A percentile compares a stretch with the other conserved stretches of the same genome.
Conservation (phyloP, 2,797 vertebrate genomes). For the Furcifer pardalis region DNA sequence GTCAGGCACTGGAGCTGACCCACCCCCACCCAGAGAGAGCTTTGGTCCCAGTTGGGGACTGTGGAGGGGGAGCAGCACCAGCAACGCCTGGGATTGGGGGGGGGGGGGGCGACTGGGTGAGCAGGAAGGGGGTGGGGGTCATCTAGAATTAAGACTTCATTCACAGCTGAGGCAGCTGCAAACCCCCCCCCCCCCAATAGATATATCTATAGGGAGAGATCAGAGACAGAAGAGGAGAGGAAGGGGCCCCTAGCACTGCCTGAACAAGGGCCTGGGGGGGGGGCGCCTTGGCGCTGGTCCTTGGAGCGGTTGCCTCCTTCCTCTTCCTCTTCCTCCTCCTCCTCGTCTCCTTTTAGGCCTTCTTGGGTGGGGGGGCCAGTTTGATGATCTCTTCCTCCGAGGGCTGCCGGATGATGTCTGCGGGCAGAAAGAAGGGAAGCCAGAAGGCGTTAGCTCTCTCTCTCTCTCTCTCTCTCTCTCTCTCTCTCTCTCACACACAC, state of each 20-base stretch:
- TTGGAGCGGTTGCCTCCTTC: slow-evolving; percentile 26
- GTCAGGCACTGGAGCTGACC: too few species aligned
- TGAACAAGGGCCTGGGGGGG: slow-evolving; percentile 30
- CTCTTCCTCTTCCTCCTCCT: slow-evolving; percentile 1
- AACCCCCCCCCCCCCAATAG: slow-evolving; percentile 28
- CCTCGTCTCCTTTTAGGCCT: slow-evolving; percentile 81
- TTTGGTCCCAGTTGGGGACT: background rate
- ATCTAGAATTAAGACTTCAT: background rate
- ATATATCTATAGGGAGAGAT: slow-evolving; percentile 31
- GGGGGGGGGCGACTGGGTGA: background rate
- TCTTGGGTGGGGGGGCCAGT: slow-evolving; percentile 92
- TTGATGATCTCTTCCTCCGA: slow-evolving; percentile 98
- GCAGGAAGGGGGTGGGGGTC: background rate
- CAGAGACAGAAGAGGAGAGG: background rate
- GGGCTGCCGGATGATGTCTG: slow-evolving; percentile 95
- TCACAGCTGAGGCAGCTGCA: background rate
- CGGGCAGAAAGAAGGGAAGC: background rate
- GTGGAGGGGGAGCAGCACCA: background rate
- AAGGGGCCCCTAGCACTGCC: slow-evolving; percentile 12
- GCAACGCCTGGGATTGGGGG: background rate
- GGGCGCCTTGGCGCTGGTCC: slow-evolving; percentile 19
- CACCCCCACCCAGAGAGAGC: too few species aligned
- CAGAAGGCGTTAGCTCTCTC: rapidly evolving
- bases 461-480: too few species aligned
- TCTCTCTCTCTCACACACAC: too few species aligned